phyloP scores from a whole-genome alignment of 2,797 vertebrate genomes.

The Scolopax rusticola region DNA sequence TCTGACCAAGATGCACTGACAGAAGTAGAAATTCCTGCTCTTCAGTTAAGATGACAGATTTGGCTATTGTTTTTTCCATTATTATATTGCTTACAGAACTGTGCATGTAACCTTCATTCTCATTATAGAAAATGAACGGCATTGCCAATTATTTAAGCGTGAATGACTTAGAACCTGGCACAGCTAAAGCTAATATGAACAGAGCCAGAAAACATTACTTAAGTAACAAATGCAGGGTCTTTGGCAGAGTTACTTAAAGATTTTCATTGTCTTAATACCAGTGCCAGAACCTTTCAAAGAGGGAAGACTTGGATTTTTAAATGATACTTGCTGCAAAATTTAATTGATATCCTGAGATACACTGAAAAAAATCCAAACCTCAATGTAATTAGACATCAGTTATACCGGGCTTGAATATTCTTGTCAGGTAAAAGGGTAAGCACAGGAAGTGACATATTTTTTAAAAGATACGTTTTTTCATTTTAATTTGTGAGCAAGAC shows the following conservation, averaged over 20 bases:
- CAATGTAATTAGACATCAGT: not conserved
- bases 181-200: not conserved
- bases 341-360: not conserved
- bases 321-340: not conserved
- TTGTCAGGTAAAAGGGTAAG: not conserved
- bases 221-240: not conserved
- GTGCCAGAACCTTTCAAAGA: not conserved
- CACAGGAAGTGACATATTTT: not conserved
- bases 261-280: not conserved
- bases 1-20: not conserved
- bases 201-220: not conserved
- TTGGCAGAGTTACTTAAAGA: not conserved
- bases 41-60: not conserved
- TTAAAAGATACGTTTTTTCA: not conserved
- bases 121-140: not conserved
- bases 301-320: not conserved
- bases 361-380: not conserved
- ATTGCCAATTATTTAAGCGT: not conserved
- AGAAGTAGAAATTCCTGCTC: not conserved
- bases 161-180: not conserved
- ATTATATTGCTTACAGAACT: not conserved
- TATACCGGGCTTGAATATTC: not conserved
- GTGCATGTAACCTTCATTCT: not conserved
- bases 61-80: not conserved
- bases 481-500: not conserved